Evolutionary conservation across 2,888 invertebrate genomes (phyloP).

Genomic region (Lepidonotus clava): DNA sequence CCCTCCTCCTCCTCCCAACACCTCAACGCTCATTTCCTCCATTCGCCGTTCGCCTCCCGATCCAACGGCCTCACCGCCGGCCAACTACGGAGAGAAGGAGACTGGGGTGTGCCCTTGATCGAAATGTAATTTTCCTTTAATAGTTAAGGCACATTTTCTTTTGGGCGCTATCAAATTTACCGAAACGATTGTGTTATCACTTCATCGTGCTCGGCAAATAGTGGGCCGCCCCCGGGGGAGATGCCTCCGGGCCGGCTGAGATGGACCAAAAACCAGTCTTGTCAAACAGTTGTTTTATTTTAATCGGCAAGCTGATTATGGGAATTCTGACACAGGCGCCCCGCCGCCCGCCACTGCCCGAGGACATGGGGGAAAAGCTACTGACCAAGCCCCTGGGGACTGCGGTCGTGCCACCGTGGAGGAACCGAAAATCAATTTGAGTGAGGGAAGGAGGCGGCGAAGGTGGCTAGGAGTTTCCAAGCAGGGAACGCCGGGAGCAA

Average conservation of each 20-base stretch:
- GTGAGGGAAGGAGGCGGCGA: not conserved
- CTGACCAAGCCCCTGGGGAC: not conserved
- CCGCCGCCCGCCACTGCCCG: not conserved
- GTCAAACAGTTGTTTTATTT: conserved; percentile 50
- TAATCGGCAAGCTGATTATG: conserved; percentile 46
- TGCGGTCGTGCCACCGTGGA: not conserved
- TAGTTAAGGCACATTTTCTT: conserved; percentile 39
- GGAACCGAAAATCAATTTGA: conserved; percentile 22
- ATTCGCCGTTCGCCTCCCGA: not conserved
- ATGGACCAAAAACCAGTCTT: not conserved
- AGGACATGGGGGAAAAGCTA: not conserved
- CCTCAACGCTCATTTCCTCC: not conserved
- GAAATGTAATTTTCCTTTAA: conserved; percentile 43
- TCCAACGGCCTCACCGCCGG: not conserved
- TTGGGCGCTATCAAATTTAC: conserved; percentile 36
- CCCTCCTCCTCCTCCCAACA: not conserved
- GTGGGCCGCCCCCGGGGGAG: not conserved
- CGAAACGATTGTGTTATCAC: conserved; percentile 24
- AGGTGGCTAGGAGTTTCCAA: not conserved
- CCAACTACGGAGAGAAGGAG: not conserved
- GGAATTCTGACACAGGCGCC: conserved; percentile 14
- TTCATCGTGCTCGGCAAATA: conserved; percentile 26
- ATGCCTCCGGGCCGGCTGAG: not conserved
- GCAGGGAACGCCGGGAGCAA: conserved; percentile 12
- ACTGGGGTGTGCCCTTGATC: not conserved